Conservation (phyloP, 1,140 invertebrate species). For the Contarinia nasturtii region DNA sequence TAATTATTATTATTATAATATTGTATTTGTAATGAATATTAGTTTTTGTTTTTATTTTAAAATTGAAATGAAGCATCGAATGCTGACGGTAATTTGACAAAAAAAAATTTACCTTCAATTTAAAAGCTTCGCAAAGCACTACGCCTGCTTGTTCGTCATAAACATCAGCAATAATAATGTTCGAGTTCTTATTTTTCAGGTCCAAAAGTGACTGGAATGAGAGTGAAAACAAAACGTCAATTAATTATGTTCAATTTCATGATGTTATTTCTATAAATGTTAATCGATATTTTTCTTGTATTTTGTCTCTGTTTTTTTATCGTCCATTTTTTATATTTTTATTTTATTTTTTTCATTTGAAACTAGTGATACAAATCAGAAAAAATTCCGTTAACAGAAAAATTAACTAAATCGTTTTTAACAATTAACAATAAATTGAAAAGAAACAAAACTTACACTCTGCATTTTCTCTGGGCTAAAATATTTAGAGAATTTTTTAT, state of each 20-base stretch:
- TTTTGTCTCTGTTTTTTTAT: no score
- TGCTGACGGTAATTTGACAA: neutral
- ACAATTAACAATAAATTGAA: no score
- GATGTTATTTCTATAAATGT: neutral
- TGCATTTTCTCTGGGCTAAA: constrained; percentile 24
- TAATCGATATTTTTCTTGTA: no score
- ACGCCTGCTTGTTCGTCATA: constrained; percentile 42
- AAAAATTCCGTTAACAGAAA: no score
- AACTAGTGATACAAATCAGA: no score
- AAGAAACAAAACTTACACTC: constrained; percentile 18
- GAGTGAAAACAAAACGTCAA: constrained; percentile 9
- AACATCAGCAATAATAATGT: constrained; percentile 67
- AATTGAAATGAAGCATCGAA: neutral
- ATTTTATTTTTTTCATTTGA: no score
- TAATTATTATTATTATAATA: neutral
- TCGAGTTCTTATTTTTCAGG: constrained; percentile 38
- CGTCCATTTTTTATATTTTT: no score
- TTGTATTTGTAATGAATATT: constrained; percentile 5
- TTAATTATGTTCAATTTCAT: neutral
- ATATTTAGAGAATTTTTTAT: constrained; percentile 46
- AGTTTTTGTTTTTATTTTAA: neutral
- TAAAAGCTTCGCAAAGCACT: constrained; percentile 58
- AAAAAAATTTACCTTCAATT: constrained; percentile 28
- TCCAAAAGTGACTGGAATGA: constrained; percentile 46
- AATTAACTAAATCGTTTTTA: no score